Evolutionary conservation across 1,140 invertebrate species (phyloP).

Genomic region (Eriosoma lanigerum): DNA sequence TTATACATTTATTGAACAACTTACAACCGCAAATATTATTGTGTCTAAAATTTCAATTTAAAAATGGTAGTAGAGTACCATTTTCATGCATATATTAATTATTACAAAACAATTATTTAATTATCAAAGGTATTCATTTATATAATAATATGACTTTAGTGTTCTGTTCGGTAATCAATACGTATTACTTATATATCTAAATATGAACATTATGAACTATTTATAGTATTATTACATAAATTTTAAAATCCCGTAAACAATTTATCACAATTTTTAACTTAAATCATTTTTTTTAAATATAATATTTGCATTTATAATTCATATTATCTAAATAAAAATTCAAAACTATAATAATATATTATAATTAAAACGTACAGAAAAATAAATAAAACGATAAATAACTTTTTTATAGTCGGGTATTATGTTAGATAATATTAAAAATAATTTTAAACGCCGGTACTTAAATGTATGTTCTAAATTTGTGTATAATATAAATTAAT

Average conservation of each 20-base stretch:
- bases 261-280: slow-evolving; percentile 48
- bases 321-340: not conserved
- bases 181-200: slow-evolving; percentile 3
- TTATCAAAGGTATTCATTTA: too few relatives aligned
- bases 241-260: slow-evolving; percentile 35
- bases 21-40: not conserved
- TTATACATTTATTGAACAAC: slow-evolving; percentile 28
- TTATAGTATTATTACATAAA: not conserved
- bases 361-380: not conserved
- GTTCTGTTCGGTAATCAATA: slow-evolving; percentile 23
- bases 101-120: not conserved
- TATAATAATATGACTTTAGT: too few relatives aligned
- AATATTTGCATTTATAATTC: slow-evolving; percentile 15
- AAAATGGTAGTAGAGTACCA: not conserved
- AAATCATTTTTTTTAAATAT: not conserved
- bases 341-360: too few relatives aligned
- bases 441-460: slow-evolving; percentile 18
- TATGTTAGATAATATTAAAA: not conserved
- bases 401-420: not conserved
- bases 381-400: not conserved
- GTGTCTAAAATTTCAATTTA: slow-evolving; percentile 1
- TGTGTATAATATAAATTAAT: too few relatives aligned
- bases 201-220: too few relatives aligned
- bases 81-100: too few relatives aligned
- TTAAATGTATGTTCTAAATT: slow-evolving; percentile 5